These are phyloP conservation scores for Sciurus carolinensis DNA, from an alignment of 2,797 vertebrate species.

Conservation along the genomic window DNA sequence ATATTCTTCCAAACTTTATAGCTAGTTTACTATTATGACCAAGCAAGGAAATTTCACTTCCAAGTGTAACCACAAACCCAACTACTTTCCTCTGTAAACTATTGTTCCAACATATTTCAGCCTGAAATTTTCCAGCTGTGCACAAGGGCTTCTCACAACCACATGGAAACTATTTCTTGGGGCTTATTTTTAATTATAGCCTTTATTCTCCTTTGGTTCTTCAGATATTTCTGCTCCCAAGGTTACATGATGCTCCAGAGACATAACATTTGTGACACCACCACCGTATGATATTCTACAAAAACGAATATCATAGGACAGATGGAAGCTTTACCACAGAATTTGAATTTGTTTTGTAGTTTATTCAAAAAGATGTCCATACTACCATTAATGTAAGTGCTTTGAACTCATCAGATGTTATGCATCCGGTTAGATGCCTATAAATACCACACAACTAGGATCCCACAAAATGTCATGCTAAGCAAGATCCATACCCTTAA, in stretches of 20 bases:
- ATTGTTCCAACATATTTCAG: slow-evolving; percentile 86
- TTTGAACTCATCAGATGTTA: slow-evolving; percentile 83
- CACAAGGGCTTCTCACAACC: slow-evolving; percentile 81
- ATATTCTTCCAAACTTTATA: slow-evolving; percentile 80
- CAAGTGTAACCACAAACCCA: slow-evolving; percentile 85
- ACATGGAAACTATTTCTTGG: slow-evolving; percentile 88
- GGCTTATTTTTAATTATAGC: slow-evolving; percentile 87
- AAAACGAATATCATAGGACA: slow-evolving; percentile 77
- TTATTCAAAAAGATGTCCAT: slow-evolving; percentile 75
- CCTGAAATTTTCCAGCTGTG: slow-evolving; percentile 87
- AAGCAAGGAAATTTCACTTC: slow-evolving; percentile 86
- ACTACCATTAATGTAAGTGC: slow-evolving; percentile 67
- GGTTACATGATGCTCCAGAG: slow-evolving; percentile 84
- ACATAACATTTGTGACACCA: slow-evolving; percentile 83
- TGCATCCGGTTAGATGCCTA: slow-evolving; percentile 77
- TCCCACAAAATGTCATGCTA: slow-evolving; percentile 83
- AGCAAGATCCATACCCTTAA: slow-evolving; percentile 79
- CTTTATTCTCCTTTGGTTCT: slow-evolving; percentile 83
- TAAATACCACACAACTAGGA: slow-evolving; percentile 84
- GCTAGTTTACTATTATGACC: slow-evolving; percentile 82
- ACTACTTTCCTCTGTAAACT: slow-evolving; percentile 87
- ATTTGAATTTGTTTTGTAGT: slow-evolving; percentile 72
- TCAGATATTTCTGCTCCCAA: slow-evolving; percentile 84
- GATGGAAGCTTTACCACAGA: slow-evolving; percentile 74
- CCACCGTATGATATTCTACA: slow-evolving; percentile 67